phyloP scores from a whole-genome alignment of 2,797 vertebrate species.

The Mormyrus proboscirostris region DNA sequence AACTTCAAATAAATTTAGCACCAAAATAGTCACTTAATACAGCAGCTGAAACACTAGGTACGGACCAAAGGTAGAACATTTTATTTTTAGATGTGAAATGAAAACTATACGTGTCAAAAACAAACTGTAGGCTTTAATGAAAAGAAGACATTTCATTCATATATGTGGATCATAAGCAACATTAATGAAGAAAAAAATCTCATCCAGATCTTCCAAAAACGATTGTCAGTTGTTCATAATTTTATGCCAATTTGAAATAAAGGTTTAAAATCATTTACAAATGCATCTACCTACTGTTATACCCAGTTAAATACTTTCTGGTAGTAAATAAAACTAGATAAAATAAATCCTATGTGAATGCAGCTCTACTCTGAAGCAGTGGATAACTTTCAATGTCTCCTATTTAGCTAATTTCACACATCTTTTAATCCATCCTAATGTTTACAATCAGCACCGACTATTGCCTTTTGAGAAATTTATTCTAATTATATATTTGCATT shows the following conservation, averaged over 20 bases:
- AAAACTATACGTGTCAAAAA: not conserved
- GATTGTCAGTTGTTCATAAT: not conserved
- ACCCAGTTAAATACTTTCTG: not conserved
- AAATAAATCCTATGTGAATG: not conserved
- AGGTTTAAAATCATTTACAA: not conserved
- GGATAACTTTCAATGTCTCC: not conserved
- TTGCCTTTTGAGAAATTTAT: not conserved
- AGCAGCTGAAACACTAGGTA: slow-evolving; percentile 17
- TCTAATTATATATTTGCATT: not conserved
- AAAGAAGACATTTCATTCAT: not conserved
- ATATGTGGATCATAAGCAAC: not conserved
- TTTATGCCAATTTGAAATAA: not conserved
- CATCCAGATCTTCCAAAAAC: not conserved
- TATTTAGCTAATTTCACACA: not conserved
- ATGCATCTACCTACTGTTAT: not conserved
- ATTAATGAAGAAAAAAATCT: not conserved
- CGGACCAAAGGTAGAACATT: not conserved
- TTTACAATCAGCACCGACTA: not conserved
- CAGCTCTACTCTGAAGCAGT: slow-evolving; percentile 7
- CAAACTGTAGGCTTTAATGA: not conserved
- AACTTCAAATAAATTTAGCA: slow-evolving; percentile 24
- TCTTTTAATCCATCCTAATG: not conserved
- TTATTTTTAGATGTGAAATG: not conserved
- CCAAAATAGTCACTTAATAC: slow-evolving; percentile 18
- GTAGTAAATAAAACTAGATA: not conserved